Percentiles rank a stretch among this genome's conserved stretches.
These are phyloP conservation scores for Zingel zingel DNA, from an alignment of 2,113 vertebrate species.

Conservation along the genomic window DNA sequence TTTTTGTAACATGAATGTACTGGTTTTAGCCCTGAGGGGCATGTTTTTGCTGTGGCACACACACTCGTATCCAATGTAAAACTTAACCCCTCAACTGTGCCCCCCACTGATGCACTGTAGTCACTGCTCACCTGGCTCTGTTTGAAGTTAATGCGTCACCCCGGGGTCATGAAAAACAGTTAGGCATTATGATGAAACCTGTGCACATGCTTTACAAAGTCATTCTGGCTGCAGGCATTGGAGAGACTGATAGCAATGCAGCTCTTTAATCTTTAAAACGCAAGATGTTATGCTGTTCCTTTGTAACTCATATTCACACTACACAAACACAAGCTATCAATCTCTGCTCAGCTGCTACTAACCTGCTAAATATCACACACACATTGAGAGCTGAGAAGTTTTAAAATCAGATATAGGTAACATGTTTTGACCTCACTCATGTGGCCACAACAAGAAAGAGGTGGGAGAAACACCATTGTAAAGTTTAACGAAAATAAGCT, in stretches of 20 bases:
- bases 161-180: slow-evolving; percentile 46
- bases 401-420: neutral
- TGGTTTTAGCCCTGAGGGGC: slow-evolving; percentile 29
- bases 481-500: no score
- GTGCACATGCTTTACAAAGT: slow-evolving; percentile 54
- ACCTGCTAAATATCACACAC: slow-evolving; percentile 22
- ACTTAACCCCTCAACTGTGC: slow-evolving; percentile 19
- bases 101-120: slow-evolving; percentile 24
- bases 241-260: slow-evolving; percentile 39
- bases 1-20: slow-evolving; percentile 10
- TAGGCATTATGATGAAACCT: slow-evolving; percentile 57
- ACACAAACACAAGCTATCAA: neutral
- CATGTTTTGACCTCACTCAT: no score
- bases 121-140: slow-evolving; percentile 56
- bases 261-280: slow-evolving; percentile 64
- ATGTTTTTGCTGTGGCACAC: slow-evolving; percentile 5
- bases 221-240: slow-evolving; percentile 45
- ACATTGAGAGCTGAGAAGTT: neutral
- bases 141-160: slow-evolving; percentile 58
- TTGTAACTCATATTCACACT: slow-evolving; percentile 22
- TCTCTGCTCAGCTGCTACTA: slow-evolving; percentile 16
- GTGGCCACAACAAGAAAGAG: no score
- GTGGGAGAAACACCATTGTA: no score
- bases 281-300: slow-evolving; percentile 45
- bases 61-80: slow-evolving; percentile 6